Conservation (phyloP, 1,140 invertebrate species). For the Wiebesia pumilae region DNA sequence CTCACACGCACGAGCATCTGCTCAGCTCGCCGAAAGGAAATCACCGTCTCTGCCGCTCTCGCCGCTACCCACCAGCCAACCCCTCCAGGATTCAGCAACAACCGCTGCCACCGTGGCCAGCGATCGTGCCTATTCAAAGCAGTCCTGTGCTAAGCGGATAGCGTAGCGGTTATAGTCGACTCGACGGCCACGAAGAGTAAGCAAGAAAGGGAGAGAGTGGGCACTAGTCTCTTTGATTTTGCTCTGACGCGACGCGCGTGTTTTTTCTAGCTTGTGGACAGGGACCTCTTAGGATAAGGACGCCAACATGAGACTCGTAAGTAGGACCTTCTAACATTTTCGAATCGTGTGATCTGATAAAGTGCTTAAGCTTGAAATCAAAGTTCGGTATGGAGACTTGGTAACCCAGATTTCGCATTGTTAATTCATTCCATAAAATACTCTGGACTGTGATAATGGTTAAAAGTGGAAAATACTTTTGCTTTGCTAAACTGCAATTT, state of each 20-base stretch:
- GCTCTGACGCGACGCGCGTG: not conserved
- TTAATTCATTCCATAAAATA: too few relatives aligned
- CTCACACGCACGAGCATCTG: conserved; percentile 42
- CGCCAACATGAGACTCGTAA: conserved; percentile 36
- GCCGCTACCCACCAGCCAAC: not conserved
- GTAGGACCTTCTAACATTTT: not conserved
- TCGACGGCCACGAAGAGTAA: not conserved
- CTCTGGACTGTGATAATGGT: too few relatives aligned
- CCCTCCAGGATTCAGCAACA: not conserved
- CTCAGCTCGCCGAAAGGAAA: conserved; percentile 35
- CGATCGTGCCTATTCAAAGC: conserved; percentile 38
- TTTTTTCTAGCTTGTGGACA: not conserved
- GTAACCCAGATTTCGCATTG: too few relatives aligned
- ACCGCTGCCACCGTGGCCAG: not conserved
- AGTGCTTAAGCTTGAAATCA: not conserved
- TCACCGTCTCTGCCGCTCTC: not conserved
- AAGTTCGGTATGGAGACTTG: too few relatives aligned
- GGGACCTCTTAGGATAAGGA: not conserved
- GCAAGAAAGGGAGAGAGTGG: not conserved
- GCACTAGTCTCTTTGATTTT: not conserved
- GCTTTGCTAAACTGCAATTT: too few relatives aligned
- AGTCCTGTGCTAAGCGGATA: conserved; percentile 51
- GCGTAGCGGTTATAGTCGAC: conserved; percentile 40
- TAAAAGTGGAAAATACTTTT: too few relatives aligned
- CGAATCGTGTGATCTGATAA: too few relatives aligned